phyloP scores from a whole-genome alignment of 2,888 invertebrate species.

The Sturmia bella region DNA sequence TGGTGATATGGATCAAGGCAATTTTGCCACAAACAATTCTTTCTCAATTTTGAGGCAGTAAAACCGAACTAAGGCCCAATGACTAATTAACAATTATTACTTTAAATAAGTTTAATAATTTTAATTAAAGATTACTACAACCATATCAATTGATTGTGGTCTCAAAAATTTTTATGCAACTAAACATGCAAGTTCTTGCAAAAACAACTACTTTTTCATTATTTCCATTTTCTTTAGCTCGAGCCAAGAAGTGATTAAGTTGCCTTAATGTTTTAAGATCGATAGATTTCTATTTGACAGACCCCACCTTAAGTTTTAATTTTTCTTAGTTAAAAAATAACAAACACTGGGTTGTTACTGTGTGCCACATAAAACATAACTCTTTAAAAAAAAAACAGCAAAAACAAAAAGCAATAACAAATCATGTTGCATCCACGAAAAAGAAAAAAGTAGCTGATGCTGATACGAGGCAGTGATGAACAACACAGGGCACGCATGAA shows the following conservation, averaged over 20 bases:
- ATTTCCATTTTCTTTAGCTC: conserved; percentile 15
- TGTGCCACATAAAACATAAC: conserved; percentile 58
- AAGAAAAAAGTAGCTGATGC: conserved; percentile 17
- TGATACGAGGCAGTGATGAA: background rate
- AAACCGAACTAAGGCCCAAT: too few species aligned
- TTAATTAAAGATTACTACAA: too few species aligned
- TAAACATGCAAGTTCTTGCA: background rate
- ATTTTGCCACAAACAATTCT: too few species aligned
- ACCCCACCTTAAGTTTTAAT: conserved; percentile 62
- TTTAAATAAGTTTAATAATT: too few species aligned
- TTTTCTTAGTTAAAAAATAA: conserved; percentile 27
- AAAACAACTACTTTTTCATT: background rate
- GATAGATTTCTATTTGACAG: conserved; percentile 64
- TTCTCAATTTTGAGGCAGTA: too few species aligned
- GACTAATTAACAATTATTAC: too few species aligned
- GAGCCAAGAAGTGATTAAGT: conserved; percentile 64
- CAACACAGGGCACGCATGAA: background rate
- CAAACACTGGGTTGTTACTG: conserved; percentile 50
- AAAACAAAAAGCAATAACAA: conserved; percentile 57
- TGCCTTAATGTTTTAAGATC: conserved; percentile 64
- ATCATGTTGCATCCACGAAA: conserved; percentile 58
- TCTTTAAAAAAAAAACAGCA: conserved; percentile 33
- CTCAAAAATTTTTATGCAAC: background rate
- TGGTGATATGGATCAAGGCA: too few species aligned
- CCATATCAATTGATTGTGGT: too few species aligned